Conservation (phyloP, 2,113 vertebrate genomes). For the Pelusios castaneus region DNA sequence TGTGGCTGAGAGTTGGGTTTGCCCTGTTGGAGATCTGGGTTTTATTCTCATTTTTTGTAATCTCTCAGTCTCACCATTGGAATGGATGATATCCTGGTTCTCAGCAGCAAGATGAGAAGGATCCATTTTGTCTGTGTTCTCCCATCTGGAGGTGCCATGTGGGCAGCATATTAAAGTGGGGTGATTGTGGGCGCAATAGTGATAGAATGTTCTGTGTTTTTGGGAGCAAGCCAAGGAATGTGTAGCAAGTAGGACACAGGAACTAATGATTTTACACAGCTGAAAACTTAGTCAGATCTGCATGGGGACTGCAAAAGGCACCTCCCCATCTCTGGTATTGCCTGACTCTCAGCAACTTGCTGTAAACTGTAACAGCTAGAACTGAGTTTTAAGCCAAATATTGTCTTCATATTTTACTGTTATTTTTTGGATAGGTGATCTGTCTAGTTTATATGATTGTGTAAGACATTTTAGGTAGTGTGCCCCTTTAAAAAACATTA, state of each 20-base stretch:
- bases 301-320: not conserved
- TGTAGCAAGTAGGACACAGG: not conserved
- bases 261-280: not conserved
- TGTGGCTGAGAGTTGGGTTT: not conserved
- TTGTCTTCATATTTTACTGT: not conserved
- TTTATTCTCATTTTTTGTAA: accelerated
- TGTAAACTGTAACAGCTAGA: not conserved
- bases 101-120: not conserved
- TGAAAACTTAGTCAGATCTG: not conserved
- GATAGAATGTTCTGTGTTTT: not conserved
- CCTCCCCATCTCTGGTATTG: not conserved
- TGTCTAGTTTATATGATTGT: not conserved
- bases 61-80: not conserved
- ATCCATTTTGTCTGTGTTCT: not conserved
- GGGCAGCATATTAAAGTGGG: not conserved
- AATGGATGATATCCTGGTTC: not conserved
- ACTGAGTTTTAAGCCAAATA: not conserved
- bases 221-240: not conserved
- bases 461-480: not conserved
- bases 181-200: not conserved
- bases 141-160: not conserved
- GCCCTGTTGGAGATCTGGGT: not conserved
- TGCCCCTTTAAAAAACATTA: not conserved
- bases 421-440: not conserved
- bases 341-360: not conserved